phyloP scores from a whole-genome alignment of 2,113 vertebrate species.

The Crocuta crocuta region DNA sequence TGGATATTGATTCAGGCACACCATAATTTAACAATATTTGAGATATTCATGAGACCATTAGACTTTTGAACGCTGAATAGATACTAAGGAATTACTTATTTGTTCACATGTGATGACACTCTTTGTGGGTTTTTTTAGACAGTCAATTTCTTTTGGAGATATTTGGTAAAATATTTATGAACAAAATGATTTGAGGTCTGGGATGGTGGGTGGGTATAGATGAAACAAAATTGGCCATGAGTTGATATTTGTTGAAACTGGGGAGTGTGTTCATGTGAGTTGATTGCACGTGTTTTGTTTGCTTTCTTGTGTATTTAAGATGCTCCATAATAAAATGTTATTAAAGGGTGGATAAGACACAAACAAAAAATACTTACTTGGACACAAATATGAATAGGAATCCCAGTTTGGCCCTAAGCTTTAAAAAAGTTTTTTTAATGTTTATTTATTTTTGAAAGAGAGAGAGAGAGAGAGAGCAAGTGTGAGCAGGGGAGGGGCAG shows the following conservation, averaged over 20 bases:
- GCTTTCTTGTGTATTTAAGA: not conserved
- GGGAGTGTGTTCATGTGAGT: no score
- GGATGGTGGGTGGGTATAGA: not conserved
- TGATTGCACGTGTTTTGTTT: not conserved
- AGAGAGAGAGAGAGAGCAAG: no score
- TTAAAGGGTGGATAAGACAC: not conserved
- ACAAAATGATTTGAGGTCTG: not conserved
- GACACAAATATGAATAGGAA: not conserved
- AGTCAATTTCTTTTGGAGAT: not conserved
- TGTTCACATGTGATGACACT: not conserved
- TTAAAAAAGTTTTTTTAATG: no score
- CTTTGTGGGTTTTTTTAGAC: not conserved
- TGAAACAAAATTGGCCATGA: not conserved
- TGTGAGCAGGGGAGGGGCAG: no score
- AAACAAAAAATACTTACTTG: not conserved
- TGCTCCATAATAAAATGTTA: not conserved
- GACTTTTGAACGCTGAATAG: not conserved
- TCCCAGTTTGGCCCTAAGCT: not conserved
- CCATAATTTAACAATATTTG: not conserved
- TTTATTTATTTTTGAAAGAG: no score
- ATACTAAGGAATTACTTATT: not conserved
- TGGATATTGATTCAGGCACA: not conserved
- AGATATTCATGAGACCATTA: not conserved
- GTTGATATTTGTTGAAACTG: not conserved
- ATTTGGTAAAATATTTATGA: not conserved